A percentile compares a stretch with the other conserved stretches of the same genome.
phyloP scores from a whole-genome alignment of 2,797 vertebrate species.

The Tamandua tetradactyla region DNA sequence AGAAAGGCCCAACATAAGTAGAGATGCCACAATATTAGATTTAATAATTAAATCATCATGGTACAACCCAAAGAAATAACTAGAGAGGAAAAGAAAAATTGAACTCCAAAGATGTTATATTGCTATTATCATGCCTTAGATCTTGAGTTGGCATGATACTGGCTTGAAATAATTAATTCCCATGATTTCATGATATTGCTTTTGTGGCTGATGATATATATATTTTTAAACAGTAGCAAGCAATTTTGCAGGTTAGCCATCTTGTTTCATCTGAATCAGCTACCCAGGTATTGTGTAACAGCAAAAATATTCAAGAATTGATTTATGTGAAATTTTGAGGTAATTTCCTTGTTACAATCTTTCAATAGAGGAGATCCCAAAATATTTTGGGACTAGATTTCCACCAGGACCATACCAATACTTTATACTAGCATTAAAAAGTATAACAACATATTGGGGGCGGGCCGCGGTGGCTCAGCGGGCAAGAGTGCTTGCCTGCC shows the following conservation, averaged over 20 bases:
- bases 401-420: not conserved
- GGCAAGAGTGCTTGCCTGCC: too few relatives aligned
- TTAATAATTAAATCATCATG: slow-evolving; percentile 10
- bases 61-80: not conserved
- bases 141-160: not conserved
- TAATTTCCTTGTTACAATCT: slow-evolving; percentile 20
- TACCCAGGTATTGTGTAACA: slow-evolving; percentile 53
- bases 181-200: slow-evolving; percentile 32
- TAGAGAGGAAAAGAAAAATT: not conserved
- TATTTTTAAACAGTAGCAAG: slow-evolving; percentile 59
- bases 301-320: slow-evolving; percentile 66
- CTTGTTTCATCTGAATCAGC: slow-evolving; percentile 73
- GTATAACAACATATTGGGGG: not conserved
- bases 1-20: not conserved
- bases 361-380: slow-evolving; percentile 64
- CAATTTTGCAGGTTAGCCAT: slow-evolving; percentile 64
- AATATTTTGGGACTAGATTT: slow-evolving; percentile 55
- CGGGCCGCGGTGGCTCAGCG: too few relatives aligned
- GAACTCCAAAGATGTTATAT: not conserved
- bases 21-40: not conserved
- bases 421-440: not conserved
- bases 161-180: not conserved
- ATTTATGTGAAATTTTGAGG: slow-evolving; percentile 67
- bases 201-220: not conserved
- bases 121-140: not conserved